A percentile compares a stretch with the other conserved stretches of the same genome.
Evolutionary conservation across 2,888 invertebrate genomes (phyloP).

Genomic region (Geophilus truncorum): DNA sequence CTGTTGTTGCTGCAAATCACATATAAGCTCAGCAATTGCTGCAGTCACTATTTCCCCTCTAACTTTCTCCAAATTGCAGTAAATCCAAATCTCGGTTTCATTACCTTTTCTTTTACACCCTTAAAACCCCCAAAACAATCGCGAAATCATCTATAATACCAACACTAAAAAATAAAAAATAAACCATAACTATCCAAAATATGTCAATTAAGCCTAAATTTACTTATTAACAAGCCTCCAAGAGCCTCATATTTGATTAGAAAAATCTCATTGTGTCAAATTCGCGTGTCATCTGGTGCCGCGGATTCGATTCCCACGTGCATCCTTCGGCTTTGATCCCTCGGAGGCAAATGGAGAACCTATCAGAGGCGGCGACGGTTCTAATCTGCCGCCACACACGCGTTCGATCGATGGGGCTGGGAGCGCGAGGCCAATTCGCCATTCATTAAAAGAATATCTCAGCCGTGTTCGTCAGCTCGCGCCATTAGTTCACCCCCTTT

Average conservation of each 20-base stretch:
- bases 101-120: too few relatives aligned
- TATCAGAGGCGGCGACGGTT: neutral
- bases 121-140: too few relatives aligned
- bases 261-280: neutral
- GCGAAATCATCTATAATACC: too few relatives aligned
- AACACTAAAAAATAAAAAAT: neutral
- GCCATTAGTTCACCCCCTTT: neutral
- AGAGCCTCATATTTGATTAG: neutral
- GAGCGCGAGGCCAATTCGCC: neutral
- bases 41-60: too few relatives aligned
- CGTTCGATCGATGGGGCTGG: neutral
- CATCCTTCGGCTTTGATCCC: neutral
- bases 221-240: neutral
- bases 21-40: too few relatives aligned
- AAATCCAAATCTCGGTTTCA: too few relatives aligned
- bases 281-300: neutral
- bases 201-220: too few relatives aligned
- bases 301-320: neutral
- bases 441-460: neutral
- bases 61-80: too few relatives aligned
- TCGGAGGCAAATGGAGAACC: neutral
- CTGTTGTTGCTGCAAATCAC: too few relatives aligned
- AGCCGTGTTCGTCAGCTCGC: neutral
- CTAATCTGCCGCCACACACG: neutral
- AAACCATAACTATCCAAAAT: too few relatives aligned